Evolutionary conservation across 2,888 invertebrate genomes (phyloP), one percentile per base, ranked within the genome.

Genomic region (Pollenia amentaria): DNA sequence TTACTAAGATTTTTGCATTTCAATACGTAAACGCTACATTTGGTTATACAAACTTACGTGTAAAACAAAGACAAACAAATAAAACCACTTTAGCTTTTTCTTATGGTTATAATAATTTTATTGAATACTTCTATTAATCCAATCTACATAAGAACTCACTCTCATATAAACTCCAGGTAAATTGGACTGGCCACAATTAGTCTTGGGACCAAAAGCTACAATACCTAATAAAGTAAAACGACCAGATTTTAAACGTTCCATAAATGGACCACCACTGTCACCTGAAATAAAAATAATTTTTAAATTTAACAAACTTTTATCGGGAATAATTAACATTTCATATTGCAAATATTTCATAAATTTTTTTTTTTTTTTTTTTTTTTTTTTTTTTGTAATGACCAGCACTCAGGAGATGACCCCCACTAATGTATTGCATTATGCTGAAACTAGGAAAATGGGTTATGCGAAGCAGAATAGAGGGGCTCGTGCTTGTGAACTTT

Each of bases 151-250:
- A 53, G 94, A 93, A 7, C 93, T 90, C n/a, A 95, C 95, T 88
- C 94, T 94, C 0, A 95, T 95, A 89, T 96, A 96, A 46, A 96
- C 95, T 0, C 95, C 95, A 0, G 96, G 95, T 94, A 95, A 95
- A 40, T 94, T 94, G 42, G 92, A 92, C 89, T 94, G 92, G 0
- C 95, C 96, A 89, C 96, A 96, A 0, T 94, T 94, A 0, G 94
- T 94, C 0, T 94, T 94, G 12, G 95, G 95, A 10, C 96, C 96
- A 89, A 95, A 95, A 0, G 96, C 95, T 0, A 96, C 95, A 12
- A 96, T 93, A 0, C 96, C 96, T 1, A 94, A 93, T 0, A 94
- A 92, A 18, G 91, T 91, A 77, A 90, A 88, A 8, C 89, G 90
- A 1, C 90, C 92, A 12, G 60, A 64, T 4, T 70, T 60, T 9